Evolutionary conservation across 2,888 invertebrate species (phyloP).

Genomic region (Xylota sylvarum): DNA sequence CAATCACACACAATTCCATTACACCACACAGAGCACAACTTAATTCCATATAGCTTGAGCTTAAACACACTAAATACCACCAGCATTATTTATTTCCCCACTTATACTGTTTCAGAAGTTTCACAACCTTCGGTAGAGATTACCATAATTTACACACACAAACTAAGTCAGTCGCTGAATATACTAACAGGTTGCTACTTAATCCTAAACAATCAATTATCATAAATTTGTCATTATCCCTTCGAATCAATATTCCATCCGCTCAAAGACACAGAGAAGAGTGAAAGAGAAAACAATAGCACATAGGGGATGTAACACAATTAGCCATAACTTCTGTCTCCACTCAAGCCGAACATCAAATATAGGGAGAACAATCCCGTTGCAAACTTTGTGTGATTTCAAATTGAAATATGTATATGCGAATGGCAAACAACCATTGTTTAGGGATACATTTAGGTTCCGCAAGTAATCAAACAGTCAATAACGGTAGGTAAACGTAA

Average conservation of each 20-base stretch:
- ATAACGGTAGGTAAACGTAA: constrained; percentile 29
- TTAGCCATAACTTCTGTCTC: constrained; percentile 22
- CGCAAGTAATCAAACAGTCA: constrained; percentile 40
- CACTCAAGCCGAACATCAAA: constrained; percentile 11
- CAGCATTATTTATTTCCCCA: background rate
- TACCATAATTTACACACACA: background rate
- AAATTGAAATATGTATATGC: constrained; percentile 1
- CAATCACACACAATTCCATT: constrained; percentile 5
- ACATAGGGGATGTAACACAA: background rate
- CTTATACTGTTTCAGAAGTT: background rate
- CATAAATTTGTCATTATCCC: constrained; percentile 32
- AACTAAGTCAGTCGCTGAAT: background rate
- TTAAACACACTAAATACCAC: background rate
- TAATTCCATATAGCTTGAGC: background rate
- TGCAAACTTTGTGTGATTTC: constrained; percentile 2
- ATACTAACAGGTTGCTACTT: constrained; percentile 31
- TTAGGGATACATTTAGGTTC: background rate
- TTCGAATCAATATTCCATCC: background rate
- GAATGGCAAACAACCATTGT: constrained; percentile 14
- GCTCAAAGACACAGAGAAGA: background rate
- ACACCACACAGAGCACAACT: background rate
- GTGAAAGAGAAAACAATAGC: background rate
- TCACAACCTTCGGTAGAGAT: background rate
- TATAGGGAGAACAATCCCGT: background rate
- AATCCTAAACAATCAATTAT: constrained; percentile 31